phyloP scores from a whole-genome alignment of 1,140 invertebrate genomes.

The Argopecten irradians region DNA sequence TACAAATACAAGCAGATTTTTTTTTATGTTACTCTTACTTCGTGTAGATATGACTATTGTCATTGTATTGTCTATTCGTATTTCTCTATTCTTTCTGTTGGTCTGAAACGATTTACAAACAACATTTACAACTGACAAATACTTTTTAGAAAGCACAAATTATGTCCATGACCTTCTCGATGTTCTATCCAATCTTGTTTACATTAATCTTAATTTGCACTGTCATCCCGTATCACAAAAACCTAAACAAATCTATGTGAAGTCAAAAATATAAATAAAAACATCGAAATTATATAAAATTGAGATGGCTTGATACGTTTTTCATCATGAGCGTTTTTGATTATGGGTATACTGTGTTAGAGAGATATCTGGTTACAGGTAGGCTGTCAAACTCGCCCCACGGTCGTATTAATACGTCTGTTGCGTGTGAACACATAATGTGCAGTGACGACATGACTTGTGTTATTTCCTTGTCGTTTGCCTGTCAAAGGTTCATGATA shows the following conservation, averaged over 20 bases:
- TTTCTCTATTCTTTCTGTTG: not conserved
- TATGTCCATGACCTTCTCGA: not conserved
- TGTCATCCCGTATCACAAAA: not conserved
- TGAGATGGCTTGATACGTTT: slow-evolving; percentile 3
- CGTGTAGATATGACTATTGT: too few relatives aligned
- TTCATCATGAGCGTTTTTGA: not conserved
- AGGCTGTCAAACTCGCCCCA: not conserved
- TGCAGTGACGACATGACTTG: slow-evolving; percentile 6
- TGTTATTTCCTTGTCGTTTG: slow-evolving; percentile 5
- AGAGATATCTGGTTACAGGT: not conserved
- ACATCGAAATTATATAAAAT: not conserved
- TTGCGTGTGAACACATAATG: not conserved
- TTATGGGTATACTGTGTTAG: not conserved
- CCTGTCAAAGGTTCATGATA: slow-evolving; percentile 21
- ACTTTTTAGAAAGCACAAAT: too few relatives aligned
- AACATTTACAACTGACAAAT: too few relatives aligned
- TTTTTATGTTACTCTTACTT: too few relatives aligned
- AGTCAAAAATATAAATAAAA: not conserved
- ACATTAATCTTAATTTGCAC: not conserved
- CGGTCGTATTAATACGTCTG: not conserved
- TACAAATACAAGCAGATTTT: too few relatives aligned
- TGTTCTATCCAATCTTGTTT: not conserved
- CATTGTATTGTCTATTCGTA: not conserved
- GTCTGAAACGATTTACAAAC: too few relatives aligned
- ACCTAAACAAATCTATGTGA: not conserved